Conservation (phyloP, 2,797 vertebrate genomes). For the Acestrorhynchus altus region DNA sequence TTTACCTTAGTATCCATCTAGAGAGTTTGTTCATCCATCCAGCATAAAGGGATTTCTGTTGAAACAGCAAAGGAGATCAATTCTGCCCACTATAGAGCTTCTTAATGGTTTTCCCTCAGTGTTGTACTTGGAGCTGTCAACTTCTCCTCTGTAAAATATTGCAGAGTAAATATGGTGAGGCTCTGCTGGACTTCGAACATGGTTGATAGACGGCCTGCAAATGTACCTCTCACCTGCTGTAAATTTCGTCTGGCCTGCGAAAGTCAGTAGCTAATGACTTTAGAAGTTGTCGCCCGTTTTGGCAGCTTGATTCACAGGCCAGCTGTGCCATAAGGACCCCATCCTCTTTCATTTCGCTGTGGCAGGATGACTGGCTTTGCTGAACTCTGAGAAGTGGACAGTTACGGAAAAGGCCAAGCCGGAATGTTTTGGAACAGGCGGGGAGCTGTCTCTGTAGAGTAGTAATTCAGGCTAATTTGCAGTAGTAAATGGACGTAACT, state of each 20-base stretch:
- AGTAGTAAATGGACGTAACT: neutral
- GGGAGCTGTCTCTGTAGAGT: neutral
- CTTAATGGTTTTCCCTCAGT: neutral
- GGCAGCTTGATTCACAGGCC: conserved; percentile 7
- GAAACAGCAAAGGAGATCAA: neutral
- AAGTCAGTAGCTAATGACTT: conserved; percentile 24
- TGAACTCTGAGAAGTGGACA: neutral
- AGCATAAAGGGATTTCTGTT: conserved; percentile 6
- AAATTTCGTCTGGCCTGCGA: conserved; percentile 31
- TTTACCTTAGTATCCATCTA: neutral
- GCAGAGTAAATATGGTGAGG: conserved; percentile 14
- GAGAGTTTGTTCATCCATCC: neutral
- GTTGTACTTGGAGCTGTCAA: neutral
- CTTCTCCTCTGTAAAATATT: neutral
- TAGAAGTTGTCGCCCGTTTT: conserved; percentile 16
- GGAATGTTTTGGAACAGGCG: conserved; percentile 10
- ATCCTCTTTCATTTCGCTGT: neutral
- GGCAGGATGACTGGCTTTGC: neutral
- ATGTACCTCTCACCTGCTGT: conserved; percentile 14
- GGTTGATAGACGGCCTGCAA: conserved; percentile 20
- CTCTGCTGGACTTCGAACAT: conserved; percentile 17
- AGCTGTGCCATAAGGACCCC: neutral
- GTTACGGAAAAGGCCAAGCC: neutral
- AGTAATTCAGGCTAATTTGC: conserved; percentile 22
- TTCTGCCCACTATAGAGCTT: neutral